Conservation (phyloP, 2,888 invertebrate species). For the Macaria liturata region DNA sequence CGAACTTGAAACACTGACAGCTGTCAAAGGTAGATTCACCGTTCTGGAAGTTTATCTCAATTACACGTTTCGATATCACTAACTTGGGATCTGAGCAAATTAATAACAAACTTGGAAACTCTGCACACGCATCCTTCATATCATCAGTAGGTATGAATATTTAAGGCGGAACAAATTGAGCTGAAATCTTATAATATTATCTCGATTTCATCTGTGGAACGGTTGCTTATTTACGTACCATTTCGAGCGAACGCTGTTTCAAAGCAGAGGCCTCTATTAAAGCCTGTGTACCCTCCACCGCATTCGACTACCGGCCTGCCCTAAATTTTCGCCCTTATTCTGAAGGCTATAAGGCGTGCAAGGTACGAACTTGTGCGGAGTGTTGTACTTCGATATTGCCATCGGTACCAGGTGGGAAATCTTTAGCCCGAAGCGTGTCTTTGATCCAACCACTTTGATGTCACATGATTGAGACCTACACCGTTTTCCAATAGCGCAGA, state of each 20-base stretch:
- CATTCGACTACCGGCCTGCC: not conserved
- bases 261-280: conserved; percentile 37
- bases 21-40: not conserved
- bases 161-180: conserved; percentile 26
- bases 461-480: conserved; percentile 45
- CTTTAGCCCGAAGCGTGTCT: conserved; percentile 45
- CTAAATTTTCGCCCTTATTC: conserved; percentile 13
- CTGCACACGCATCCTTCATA: conserved; percentile 4
- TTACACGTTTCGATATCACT: not conserved
- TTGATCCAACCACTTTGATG: conserved; percentile 51
- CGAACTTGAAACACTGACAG: no score
- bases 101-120: conserved; percentile 19
- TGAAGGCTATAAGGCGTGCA: conserved; percentile 14
- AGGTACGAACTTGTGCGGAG: conserved; percentile 14
- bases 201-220: conserved; percentile 26
- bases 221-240: conserved; percentile 37
- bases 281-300: conserved; percentile 21
- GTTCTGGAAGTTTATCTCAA: conserved; percentile 2
- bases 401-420: conserved; percentile 52
- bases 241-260: conserved; percentile 32
- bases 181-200: conserved; percentile 18
- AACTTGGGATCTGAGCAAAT: not conserved
- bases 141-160: conserved; percentile 11
- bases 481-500: conserved; percentile 17
- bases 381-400: conserved; percentile 44